Evolutionary conservation across 2,797 vertebrate species (phyloP), one percentile per base, ranked within the genome.

Genomic region (Rhinichthys osculus): DNA sequence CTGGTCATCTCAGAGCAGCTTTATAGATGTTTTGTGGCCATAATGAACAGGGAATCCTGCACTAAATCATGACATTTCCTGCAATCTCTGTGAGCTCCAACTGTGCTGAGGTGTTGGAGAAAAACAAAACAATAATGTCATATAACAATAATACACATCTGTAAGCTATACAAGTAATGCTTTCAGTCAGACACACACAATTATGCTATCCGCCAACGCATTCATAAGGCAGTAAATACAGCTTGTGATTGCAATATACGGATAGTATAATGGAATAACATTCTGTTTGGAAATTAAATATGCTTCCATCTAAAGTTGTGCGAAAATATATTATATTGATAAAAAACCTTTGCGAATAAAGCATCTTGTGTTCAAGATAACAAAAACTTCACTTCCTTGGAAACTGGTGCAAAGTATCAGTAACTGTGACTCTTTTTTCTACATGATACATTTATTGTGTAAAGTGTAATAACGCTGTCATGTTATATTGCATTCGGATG

Each of bases 151-250:
- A 59, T n/a, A 40, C 40, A 59, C 21, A 59, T 33, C 52, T 77
- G 19, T 57, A 27, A 27, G 27, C 27, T 27, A 27, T 27, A 27
- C 27, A 27, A 27, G 27, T 27, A 0, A 33, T 13, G 50, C 5
- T 0, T 16, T 59, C 11, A 38, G 50, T 57, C 33, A 76, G 73
- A 38, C 7, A 59, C 33, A 23, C 1, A 4, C 3, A 23, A 42
- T 42, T 0, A n/a, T n/a, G 10, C 21, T 13, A 1, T 71, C 38
- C 14, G 38, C 69, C 11, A n/a, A 42, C 0, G 0, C 21, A 38
- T 77, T 57, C 35, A 57, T 77, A 76, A 4, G 19, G 17, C 47
- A 33, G 5, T 47, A 47, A 17, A 52, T 52, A 52, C 5, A 21
- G 44, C 27, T 17, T 33, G 16, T 54, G 30, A 35, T 33, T 54